Base-by-base conservation (phyloP, 2,797 vertebrate species). In the Gastrophryne carolinensis region DNA sequence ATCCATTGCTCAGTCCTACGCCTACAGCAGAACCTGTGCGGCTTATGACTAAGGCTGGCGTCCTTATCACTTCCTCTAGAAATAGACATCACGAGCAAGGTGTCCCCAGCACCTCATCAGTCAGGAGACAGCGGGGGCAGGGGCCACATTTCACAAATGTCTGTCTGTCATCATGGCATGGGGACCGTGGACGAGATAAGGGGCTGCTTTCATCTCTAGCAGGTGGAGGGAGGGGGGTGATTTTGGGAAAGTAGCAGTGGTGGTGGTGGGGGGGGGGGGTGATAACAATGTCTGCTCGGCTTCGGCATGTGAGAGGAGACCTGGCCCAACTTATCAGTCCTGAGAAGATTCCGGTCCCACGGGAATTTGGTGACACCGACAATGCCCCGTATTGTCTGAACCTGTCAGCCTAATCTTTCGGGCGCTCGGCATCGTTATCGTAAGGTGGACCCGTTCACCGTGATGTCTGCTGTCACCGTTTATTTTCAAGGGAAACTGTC, bases 101-200 rank as follows among this genome's bases (percentile, higher is more conserved):
- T 49, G 17, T 49, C 23, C 4, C 58, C 19, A 47, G 56, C 35
- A 68, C 23, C 11, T 70, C 57, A 47, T 49, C 26, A 8, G 17
- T 37, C 4, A 24, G 7, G 50, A 44, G 56, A 49, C 21, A 57
- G 50, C 8, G 15, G 30, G 61, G 52, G 35, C 12, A 44, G 12
- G 34, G 67, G 60, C 23, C 75, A 78, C 75, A 72, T 72, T 57
- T 58, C 60, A 57, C 15, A 21, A 23, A 77, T 71, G 30, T 37
- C 54, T 75, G 73, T 35, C 75, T 65, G 60, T 78, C 68, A 78
- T 37, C 17, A 4, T 35, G 60, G 37, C 23, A 52, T n/a, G 39
- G 60, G 41, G 60, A 24, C 75, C 35, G 5, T 23, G 21, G 24
- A 39, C 29, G 23, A 57, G 66, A 77, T 71, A 71, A 71, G 6